phyloP scores from a whole-genome alignment of 2,888 invertebrate species.

The Miltochrista miniata region DNA sequence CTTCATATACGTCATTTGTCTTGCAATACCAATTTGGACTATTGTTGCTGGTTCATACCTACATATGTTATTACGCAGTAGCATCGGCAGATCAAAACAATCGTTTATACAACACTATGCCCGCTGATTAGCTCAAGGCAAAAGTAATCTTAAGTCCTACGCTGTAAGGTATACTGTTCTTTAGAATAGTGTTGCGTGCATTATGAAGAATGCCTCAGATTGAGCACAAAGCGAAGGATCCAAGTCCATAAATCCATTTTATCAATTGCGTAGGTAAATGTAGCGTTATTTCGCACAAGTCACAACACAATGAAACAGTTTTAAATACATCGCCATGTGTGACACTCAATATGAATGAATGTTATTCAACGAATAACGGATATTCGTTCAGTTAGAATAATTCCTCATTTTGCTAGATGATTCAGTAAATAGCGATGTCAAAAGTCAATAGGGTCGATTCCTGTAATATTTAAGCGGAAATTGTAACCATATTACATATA shows the following conservation, averaged over 20 bases:
- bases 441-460: slow-evolving; percentile 49
- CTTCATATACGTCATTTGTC: slow-evolving; percentile 8
- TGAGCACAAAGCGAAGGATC: slow-evolving; percentile 40
- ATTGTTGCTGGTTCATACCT: slow-evolving; percentile 19
- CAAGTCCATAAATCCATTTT: slow-evolving; percentile 42
- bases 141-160: slow-evolving; percentile 17
- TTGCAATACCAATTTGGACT: slow-evolving; percentile 19
- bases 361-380: slow-evolving; percentile 50
- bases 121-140: slow-evolving; percentile 35
- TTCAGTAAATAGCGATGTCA: slow-evolving; percentile 51
- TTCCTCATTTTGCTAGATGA: slow-evolving; percentile 51
- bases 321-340: slow-evolving; percentile 31
- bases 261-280: slow-evolving; percentile 38
- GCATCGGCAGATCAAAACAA: slow-evolving; percentile 48
- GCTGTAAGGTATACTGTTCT: slow-evolving; percentile 23
- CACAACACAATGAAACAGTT: slow-evolving; percentile 43
- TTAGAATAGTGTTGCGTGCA: slow-evolving; percentile 29
- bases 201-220: slow-evolving; percentile 43
- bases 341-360: slow-evolving; percentile 39
- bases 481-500: slow-evolving; percentile 48
- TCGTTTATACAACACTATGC: slow-evolving; percentile 42
- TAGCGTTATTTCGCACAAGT: slow-evolving; percentile 31
- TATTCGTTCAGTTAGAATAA: slow-evolving; percentile 46
- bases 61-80: slow-evolving; percentile 52
- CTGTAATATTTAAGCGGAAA: slow-evolving; percentile 59